Evolutionary conservation across 2,888 invertebrate species (phyloP), one percentile per base, ranked within the genome.

Genomic region (Drosophila nr. medialis): DNA sequence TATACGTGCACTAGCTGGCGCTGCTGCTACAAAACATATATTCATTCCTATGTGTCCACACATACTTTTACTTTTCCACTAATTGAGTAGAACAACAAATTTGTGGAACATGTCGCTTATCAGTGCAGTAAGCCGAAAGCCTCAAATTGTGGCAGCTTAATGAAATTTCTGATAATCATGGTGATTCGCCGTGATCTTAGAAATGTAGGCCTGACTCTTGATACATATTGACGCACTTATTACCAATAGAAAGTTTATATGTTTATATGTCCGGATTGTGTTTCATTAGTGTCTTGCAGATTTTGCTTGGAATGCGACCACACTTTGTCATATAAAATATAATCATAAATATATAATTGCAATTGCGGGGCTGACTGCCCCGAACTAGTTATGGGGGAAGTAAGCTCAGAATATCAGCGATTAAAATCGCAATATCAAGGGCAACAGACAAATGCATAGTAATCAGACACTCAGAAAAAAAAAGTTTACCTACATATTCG

Each of bases 41-140:
- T 56, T 38, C 27, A 8, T 24, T 34, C 13, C 13, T n/a, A 24
- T 13, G 6, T 38, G 40, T 27, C 21, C 10, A 56, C 48, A 63
- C 58, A 79, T 62, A 67, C 71, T 77, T 75, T 77, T 80, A 72
- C 76, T 75, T 80, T 79, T 69, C 53, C 67, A 54, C 58, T 67
- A 60, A 60, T 64, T 49, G 15, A 58, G 36, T 59, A 36, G 51
- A 73, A 34, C 54, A 38, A 18, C 7, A 42, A 59, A 48, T 24
- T 29, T 34, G 32, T 30, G 38, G 29, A 59, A 45, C 55, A 34
- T 15, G 21, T 65, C 49, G 59, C 64, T 75, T 81, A 83, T 83
- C 86, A 75, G 62, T 48, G 7, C 32, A 27, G 34, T 59, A 50
- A 54, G 40, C 56, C 61, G 56, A 34, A 54, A 42, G 36, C 38